Conservation (phyloP, 2,113 vertebrate genomes). For the Charadrius vociferus region DNA sequence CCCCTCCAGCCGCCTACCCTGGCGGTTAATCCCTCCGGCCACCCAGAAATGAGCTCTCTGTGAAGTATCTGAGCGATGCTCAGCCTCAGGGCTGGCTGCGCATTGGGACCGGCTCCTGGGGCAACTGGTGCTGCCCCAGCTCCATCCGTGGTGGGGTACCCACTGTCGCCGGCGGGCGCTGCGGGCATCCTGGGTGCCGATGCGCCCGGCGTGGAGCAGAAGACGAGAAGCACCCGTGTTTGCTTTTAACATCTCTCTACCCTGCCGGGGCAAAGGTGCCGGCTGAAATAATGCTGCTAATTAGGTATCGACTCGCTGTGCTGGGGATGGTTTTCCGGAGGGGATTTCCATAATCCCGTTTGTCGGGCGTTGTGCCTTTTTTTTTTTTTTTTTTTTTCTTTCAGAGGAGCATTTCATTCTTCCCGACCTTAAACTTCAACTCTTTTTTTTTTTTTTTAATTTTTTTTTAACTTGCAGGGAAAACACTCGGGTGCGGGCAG, state of each 20-base stretch:
- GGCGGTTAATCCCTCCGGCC: background rate
- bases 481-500: background rate
- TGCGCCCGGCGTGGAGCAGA: fast-evolving
- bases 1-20: fast-evolving
- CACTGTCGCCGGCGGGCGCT: fast-evolving
- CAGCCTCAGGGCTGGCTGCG: fast-evolving
- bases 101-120: background rate
- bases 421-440: background rate
- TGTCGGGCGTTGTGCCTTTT: background rate
- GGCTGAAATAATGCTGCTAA: fast-evolving
- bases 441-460: too few relatives aligned
- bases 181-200: fast-evolving
- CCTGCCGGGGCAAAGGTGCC: background rate
- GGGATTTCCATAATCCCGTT: background rate
- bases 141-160: fast-evolving
- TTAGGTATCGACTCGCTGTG: background rate
- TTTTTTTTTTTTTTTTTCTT: background rate
- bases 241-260: background rate
- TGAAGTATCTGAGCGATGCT: background rate
- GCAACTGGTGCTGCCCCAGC: background rate
- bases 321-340: background rate
- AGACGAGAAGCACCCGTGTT: fast-evolving
- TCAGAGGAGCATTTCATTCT: background rate
- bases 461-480: background rate
- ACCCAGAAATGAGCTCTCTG: background rate